Conservation (phyloP, 2,888 invertebrate genomes). For the Watsonalla cultraria region DNA sequence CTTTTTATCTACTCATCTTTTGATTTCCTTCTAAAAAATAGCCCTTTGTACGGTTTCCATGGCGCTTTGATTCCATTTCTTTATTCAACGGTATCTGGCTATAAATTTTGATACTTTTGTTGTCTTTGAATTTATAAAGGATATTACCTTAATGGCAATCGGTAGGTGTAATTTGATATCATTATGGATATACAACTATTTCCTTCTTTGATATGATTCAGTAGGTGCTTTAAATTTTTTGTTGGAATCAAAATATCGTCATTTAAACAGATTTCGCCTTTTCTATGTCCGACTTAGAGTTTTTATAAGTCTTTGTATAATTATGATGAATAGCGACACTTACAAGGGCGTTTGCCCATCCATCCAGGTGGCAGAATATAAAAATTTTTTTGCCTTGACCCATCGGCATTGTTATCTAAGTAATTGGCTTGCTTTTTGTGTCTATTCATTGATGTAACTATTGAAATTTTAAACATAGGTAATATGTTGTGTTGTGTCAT, state of each 20-base stretch:
- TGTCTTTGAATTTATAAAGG: constrained; percentile 73
- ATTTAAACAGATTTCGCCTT: constrained; percentile 21
- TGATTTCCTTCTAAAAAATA: constrained; percentile 47
- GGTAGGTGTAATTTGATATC: constrained; percentile 75
- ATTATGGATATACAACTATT: constrained; percentile 52
- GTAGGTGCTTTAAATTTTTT: constrained; percentile 36
- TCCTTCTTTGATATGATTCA: constrained; percentile 58
- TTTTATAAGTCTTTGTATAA: constrained; percentile 40
- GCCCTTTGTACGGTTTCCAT: constrained; percentile 61
- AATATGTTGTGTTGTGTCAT: not conserved
- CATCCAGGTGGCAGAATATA: constrained; percentile 39
- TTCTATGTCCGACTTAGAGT: constrained; percentile 26
- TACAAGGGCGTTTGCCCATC: constrained; percentile 36
- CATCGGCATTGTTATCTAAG: constrained; percentile 1
- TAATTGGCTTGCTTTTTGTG: not conserved
- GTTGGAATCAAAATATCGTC: constrained; percentile 11
- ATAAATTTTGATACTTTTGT: constrained; percentile 74
- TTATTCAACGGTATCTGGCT: constrained; percentile 71
- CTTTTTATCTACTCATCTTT: constrained; percentile 67
- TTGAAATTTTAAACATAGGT: not conserved
- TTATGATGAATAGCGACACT: constrained; percentile 54
- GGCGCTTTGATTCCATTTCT: constrained; percentile 73
- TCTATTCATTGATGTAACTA: not conserved
- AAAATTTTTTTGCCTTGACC: constrained; percentile 20
- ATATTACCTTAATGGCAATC: constrained; percentile 75